Evolutionary conservation across 1,140 invertebrate genomes (phyloP), one percentile per base, ranked within the genome.

Genomic region (Pseudobourletiella spinata): DNA sequence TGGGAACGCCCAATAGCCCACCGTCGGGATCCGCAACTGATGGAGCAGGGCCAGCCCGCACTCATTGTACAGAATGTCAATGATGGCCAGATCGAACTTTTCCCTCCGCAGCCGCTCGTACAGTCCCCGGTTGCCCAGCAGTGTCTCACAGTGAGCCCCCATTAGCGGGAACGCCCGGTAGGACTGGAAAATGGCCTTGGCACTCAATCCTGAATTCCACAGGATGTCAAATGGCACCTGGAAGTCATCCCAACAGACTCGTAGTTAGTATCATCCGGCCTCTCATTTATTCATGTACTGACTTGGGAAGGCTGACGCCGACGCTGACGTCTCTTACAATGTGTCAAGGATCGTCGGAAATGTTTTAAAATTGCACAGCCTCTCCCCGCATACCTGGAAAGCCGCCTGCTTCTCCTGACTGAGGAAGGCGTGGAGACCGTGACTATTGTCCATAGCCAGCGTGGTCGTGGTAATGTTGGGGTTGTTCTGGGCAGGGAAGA

Each of bases 1-100:
- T 22, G 68, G 70, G 43, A 72, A 68, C 16, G 70, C 71, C 71
- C 71, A 72, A 59, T 72, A 72, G 11, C 68, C 71, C 14, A 72
- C 63, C 1, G 65, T 51, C 14, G 71, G 70, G 15, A 71, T 54
- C 16, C 66, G 64, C 54, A 71, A 51, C 28, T 71, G 65, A 57
- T 71, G 59, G 1, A 70, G 60, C 2, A 72, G 48, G 0, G 69
- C 68, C 6, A 72, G 58, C 14, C 71, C 67, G 56, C 71, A 72
- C 32, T 72, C 71, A 51, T 72, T 72, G 39, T 68, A 69, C 32
- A 71, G 15, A 57, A 72, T 67, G 59, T 72, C 71, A 39, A 72
- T 68, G 16, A 72, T 66, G 16, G 70, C 71, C 3, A 71, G 44
- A 32, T 72, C 58, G 60, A 64, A 72, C 35, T 60, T 60, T 57